Evolutionary conservation across 2,888 invertebrate genomes (phyloP).

Genomic region (Pheosia tremula): DNA sequence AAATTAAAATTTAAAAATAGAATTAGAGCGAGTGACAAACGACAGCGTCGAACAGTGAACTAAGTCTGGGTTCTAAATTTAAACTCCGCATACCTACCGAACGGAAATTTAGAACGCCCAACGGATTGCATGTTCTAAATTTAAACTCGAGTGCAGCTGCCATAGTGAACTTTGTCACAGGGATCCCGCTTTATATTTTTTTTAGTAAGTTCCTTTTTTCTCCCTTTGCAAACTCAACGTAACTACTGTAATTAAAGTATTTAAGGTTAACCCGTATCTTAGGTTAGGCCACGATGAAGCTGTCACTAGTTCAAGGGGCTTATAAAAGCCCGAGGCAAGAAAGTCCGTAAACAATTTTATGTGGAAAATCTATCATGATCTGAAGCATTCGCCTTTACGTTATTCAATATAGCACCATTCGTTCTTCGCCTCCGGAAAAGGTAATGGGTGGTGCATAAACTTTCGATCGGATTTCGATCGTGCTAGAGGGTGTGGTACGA

Average conservation of each 20-base stretch:
- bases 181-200: constrained; percentile 62
- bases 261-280: no score
- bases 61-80: constrained; percentile 79
- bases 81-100: constrained; percentile 76
- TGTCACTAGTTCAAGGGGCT: no score
- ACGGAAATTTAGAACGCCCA: constrained; percentile 79
- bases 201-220: constrained; percentile 40
- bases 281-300: no score
- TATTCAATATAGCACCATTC: not conserved
- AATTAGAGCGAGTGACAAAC: constrained; percentile 72
- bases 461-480: constrained; percentile 42
- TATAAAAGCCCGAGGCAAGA: no score
- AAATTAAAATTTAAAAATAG: constrained; percentile 60
- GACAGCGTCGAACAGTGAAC: constrained; percentile 78
- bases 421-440: constrained; percentile 1
- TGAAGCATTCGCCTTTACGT: not conserved
- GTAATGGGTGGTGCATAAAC: constrained; percentile 11
- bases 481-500: constrained; percentile 50
- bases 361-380: not conserved
- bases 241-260: no score
- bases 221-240: not conserved
- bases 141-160: constrained; percentile 78
- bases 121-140: constrained; percentile 78
- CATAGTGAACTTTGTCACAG: constrained; percentile 75
- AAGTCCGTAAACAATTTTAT: no score